Conservation (phyloP, 2,113 vertebrate species). For the Pteruthius melanotis region DNA sequence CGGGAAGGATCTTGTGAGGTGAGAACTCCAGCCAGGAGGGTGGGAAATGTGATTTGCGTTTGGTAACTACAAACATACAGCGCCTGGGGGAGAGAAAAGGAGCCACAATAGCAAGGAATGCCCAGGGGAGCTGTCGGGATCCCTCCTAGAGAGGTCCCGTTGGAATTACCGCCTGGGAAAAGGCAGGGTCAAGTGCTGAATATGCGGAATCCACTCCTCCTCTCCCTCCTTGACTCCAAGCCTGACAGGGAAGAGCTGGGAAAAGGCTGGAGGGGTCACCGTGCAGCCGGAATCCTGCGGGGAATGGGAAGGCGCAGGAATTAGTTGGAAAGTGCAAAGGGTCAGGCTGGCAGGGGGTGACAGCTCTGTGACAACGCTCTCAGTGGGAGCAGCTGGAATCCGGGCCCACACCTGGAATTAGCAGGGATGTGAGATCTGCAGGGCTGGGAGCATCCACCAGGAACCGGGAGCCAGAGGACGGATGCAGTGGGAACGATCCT, state of each 20-base stretch:
- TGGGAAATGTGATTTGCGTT: slow-evolving; percentile 56
- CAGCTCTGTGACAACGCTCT: neutral
- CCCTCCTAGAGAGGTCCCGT: neutral
- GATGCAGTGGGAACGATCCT: neutral
- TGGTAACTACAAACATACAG: slow-evolving; percentile 48
- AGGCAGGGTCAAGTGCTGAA: slow-evolving; percentile 27
- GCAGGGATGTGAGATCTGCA: neutral
- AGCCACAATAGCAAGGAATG: slow-evolving; percentile 43
- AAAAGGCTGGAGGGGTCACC: neutral
- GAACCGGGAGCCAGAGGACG: neutral
- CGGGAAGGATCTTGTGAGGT: neutral
- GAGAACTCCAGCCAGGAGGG: slow-evolving; percentile 22
- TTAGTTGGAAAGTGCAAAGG: neutral
- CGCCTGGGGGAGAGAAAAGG: slow-evolving; percentile 17
- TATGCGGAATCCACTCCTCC: neutral
- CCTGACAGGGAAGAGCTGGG: neutral
- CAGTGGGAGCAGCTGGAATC: neutral
- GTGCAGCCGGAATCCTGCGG: neutral
- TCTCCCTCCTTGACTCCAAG: neutral
- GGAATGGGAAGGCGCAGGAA: neutral
- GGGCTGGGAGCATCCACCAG: neutral
- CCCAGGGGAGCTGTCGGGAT: neutral
- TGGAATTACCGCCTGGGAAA: slow-evolving; percentile 27
- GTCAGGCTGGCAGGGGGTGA: neutral
- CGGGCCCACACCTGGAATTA: neutral